Evolutionary conservation across 2,888 invertebrate genomes (phyloP).

Genomic region (Teleiodes luculella): DNA sequence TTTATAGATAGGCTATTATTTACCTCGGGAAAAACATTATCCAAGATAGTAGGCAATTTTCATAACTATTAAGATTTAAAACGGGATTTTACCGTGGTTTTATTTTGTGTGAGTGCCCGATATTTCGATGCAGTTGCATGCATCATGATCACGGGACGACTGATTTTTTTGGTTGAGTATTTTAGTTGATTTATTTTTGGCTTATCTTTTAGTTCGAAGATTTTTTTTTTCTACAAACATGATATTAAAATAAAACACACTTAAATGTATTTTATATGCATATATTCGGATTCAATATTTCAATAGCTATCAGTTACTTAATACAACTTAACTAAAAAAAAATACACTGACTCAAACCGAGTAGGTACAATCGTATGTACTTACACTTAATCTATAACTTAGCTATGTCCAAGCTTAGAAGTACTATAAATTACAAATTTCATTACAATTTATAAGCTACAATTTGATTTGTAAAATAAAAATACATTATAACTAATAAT

Average conservation of each 20-base stretch:
- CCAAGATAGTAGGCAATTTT: no score
- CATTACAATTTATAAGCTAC: slow-evolving; percentile 61
- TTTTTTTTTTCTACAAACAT: no score
- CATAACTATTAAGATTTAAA: no score
- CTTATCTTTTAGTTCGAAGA: no score
- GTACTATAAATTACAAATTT: slow-evolving; percentile 74
- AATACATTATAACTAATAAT: slow-evolving; percentile 53
- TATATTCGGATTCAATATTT: slow-evolving; percentile 77
- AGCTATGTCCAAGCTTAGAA: slow-evolving; percentile 72
- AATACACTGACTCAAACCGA: slow-evolving; percentile 68
- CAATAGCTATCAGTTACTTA: slow-evolving; percentile 73
- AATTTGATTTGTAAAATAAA: slow-evolving; percentile 41
- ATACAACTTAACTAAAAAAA: slow-evolving; percentile 73
- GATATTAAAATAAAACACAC: slow-evolving; percentile 44
- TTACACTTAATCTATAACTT: slow-evolving; percentile 50
- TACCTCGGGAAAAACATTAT: no score
- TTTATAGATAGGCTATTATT: no score
- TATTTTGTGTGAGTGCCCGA: no score
- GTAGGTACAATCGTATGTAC: slow-evolving; percentile 43
- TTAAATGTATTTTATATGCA: slow-evolving; percentile 68
- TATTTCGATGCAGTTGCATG: no score
- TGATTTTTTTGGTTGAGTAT: no score
- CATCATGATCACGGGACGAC: no score
- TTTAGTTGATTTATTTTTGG: no score
- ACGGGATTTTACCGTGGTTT: no score